Evolutionary conservation across 2,888 invertebrate species (phyloP).

Genomic region (Sarcophaga variegata): DNA sequence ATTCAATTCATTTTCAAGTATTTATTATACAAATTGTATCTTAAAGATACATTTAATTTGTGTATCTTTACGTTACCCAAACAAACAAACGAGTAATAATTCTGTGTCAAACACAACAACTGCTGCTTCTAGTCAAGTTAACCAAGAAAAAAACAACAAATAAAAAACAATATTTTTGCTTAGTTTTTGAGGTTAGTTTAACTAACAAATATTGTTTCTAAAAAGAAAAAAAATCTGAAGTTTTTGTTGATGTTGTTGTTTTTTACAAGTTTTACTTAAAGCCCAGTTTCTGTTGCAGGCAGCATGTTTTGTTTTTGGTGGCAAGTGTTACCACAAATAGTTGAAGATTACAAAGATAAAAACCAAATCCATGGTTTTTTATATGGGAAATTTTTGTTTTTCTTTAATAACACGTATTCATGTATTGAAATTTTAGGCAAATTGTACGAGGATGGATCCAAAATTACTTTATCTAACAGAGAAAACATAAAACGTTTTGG

Average conservation of each 20-base stretch:
- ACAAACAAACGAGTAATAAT: neutral
- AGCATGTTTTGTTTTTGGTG: neutral
- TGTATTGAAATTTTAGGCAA: neutral
- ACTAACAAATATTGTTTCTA: constrained; percentile 15
- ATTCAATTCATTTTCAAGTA: neutral
- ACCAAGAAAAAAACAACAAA: no score
- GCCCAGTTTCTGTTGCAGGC: neutral
- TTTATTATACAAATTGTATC: neutral
- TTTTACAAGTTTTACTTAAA: neutral
- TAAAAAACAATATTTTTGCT: neutral
- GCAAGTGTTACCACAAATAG: neutral
- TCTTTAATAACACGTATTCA: neutral
- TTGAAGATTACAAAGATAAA: neutral
- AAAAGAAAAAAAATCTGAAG: no score
- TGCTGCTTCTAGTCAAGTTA: constrained; percentile 45
- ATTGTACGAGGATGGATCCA: no score
- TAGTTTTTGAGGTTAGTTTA: constrained; percentile 12
- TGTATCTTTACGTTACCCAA: constrained; percentile 37
- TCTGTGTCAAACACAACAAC: constrained; percentile 26
- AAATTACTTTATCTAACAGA: no score
- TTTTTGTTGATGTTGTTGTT: neutral
- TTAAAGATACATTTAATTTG: constrained; percentile 17
- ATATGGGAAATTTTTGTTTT: neutral
- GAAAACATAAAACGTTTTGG: no score
- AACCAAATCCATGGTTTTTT: neutral